Base-by-base conservation (phyloP, 2,113 vertebrate genomes). In the Ophthalmolycus amberensis region DNA sequence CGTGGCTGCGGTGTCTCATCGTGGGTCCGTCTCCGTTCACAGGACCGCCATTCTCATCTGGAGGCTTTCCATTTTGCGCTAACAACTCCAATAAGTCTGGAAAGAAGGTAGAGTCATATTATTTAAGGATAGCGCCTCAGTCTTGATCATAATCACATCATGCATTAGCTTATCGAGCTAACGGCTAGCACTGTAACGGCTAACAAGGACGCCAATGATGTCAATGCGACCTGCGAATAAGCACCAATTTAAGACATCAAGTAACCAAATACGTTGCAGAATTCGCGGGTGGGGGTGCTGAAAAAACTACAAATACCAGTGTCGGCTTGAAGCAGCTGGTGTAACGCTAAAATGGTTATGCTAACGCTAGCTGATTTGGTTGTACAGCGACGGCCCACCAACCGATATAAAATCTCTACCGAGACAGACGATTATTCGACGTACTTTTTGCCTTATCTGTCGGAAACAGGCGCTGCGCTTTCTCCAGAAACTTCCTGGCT, bases 391-490 rank as follows among this genome's bases (percentile, higher is more conserved):
- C 7, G 91, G 92, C 91, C 92, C 52, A 91, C 27, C 6, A 44
- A 14, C 29, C 50, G 14, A 82, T 18, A 82, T 29, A 11, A 46
- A 71, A 77, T 50, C 52, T 29, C 7, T 4, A 8, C 6, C 40
- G 1, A 71, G 64, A 87, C 25, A 83, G 27, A 8, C 37, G 12
- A n/a, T 48, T 89, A 79, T 60, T 88, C 79, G 67, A 92, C 96
- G 93, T 95, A 98, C 97, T 93, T 92, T 93, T 94, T 59, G 96
- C 96, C 68, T 95, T 92, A 10, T 95, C 95, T 52, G 97, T 97
- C 14, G 97, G 97, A 86, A 97, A 98, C 15, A 99, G 83, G 27
- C 95, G 95, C 94, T 98, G 96, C 1, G 97, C 98, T 89, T 99
- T 99, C 85, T 98, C 96, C 70, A 99, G 88, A 92, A 99, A 99